Percentiles rank a stretch among this genome's conserved stretches.
phyloP scores from a whole-genome alignment of 2,888 invertebrate species.

The Caenorhabditis drosophilae region DNA sequence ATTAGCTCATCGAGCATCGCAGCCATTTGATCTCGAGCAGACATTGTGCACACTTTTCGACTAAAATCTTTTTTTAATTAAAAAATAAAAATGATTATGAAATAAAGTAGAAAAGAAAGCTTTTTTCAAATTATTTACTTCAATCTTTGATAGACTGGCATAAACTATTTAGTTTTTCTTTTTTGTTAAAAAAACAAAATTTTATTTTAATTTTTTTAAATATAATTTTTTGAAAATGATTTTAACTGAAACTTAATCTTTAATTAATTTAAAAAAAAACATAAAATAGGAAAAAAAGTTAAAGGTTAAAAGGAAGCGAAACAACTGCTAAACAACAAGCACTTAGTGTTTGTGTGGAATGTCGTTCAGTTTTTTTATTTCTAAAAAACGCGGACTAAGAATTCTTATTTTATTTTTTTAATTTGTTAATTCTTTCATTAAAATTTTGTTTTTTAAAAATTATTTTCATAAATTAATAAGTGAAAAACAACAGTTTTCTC shows the following conservation, averaged over 20 bases:
- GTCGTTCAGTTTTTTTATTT: background rate
- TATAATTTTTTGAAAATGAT: too few species aligned
- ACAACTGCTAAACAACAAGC: slow-evolving; percentile 1
- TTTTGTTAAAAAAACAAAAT: too few species aligned
- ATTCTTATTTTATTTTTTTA: background rate
- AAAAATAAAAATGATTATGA: background rate
- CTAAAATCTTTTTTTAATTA: background rate
- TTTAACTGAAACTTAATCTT: too few species aligned
- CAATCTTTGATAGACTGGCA: too few species aligned
- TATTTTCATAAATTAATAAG: background rate
- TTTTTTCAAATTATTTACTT: background rate
- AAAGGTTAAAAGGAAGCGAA: too few species aligned
- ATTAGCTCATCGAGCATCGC: slow-evolving; percentile 64
- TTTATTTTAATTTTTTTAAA: too few species aligned
- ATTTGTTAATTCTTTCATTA: background rate
- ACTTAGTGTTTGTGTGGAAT: background rate
- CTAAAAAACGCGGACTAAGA: too few species aligned
- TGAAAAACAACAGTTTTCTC: too few species aligned
- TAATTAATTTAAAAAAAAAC: too few species aligned
- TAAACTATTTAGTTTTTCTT: too few species aligned
- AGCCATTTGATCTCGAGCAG: slow-evolving; percentile 57
- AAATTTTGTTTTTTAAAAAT: background rate
- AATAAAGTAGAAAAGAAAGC: background rate
- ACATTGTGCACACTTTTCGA: slow-evolving; percentile 21
- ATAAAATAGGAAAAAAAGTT: too few species aligned